A percentile compares a stretch with the other conserved stretches of the same genome.
phyloP scores from a whole-genome alignment of 2,888 invertebrate species.

The Cryptophagus acutangulus region DNA sequence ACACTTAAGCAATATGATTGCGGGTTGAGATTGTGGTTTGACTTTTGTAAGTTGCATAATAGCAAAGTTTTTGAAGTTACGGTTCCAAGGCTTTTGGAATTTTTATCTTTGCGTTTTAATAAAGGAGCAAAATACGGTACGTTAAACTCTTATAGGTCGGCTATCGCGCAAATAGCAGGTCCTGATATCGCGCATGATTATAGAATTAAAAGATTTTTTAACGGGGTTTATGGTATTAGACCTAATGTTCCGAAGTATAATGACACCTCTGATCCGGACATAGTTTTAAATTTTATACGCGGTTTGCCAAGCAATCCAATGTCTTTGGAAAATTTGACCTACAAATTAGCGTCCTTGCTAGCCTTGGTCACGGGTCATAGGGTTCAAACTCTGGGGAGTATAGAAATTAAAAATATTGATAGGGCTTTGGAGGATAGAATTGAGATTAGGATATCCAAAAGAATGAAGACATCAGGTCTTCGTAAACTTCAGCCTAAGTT shows the following conservation, averaged over 20 bases:
- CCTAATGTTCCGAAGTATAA: conserved; percentile 4
- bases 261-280: not conserved
- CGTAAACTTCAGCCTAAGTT: not conserved
- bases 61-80: conserved; percentile 3
- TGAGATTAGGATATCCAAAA: conserved; percentile 9
- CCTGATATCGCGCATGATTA: conserved; percentile 17
- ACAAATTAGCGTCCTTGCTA: conserved; percentile 24
- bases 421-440: conserved; percentile 3
- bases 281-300: conserved; percentile 3
- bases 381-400: conserved; percentile 21
- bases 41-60: conserved; percentile 6
- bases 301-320: not conserved
- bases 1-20: conserved; percentile 8
- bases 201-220: conserved; percentile 24
- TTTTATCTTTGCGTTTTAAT: conserved; percentile 10
- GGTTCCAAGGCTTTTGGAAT: conserved; percentile 7
- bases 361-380: conserved; percentile 25
- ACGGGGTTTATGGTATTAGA: conserved; percentile 1
- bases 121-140: conserved; percentile 19
- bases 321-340: conserved; percentile 12
- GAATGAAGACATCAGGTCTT: not conserved
- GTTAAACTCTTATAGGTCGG: conserved; percentile 26
- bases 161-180: conserved; percentile 22
- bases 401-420: conserved; percentile 14
- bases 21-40: conserved; percentile 7